Percentiles rank a stretch among this genome's conserved stretches.
These are phyloP conservation scores for Ctenosaura bakeri DNA, from an alignment of 2,797 vertebrate species.

Conservation along the genomic window DNA sequence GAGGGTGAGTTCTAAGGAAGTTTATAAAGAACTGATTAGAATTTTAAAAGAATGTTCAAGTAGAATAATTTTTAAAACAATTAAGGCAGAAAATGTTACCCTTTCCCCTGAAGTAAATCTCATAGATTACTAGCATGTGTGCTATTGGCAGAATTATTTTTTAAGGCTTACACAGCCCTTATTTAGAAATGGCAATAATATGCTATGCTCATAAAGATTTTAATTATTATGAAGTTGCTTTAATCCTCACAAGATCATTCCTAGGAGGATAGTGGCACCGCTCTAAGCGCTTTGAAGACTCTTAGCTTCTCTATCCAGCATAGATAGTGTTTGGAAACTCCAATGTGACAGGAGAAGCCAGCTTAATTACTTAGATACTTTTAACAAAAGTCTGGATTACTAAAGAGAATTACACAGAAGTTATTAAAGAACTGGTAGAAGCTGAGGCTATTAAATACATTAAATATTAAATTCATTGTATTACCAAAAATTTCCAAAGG, in stretches of 20 bases:
- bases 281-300: not conserved
- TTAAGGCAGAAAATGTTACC: not conserved
- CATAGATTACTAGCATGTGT: not conserved
- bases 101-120: not conserved
- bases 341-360: not conserved
- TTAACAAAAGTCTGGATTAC: not conserved
- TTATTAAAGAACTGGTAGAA: not conserved
- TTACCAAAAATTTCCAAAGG: not conserved
- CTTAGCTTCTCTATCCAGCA: not conserved
- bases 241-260: not conserved
- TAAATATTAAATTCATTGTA: not conserved
- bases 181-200: not conserved
- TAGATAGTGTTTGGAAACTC: not conserved
- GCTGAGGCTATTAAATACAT: not conserved
- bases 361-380: not conserved
- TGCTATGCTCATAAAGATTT: not conserved
- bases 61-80: not conserved
- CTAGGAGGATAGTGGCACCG: not conserved
- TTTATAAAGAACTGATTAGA: not conserved
- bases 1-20: not conserved
- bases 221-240: not conserved
- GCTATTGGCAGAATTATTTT: not conserved
- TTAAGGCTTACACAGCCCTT: too few species aligned
- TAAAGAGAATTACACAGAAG: not conserved
- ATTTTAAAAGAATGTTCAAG: not conserved